Percentiles rank a stretch among this genome's conserved stretches.
phyloP scores from a whole-genome alignment of 2,113 vertebrate genomes.

The Rhinolophus ferrumequinum region DNA sequence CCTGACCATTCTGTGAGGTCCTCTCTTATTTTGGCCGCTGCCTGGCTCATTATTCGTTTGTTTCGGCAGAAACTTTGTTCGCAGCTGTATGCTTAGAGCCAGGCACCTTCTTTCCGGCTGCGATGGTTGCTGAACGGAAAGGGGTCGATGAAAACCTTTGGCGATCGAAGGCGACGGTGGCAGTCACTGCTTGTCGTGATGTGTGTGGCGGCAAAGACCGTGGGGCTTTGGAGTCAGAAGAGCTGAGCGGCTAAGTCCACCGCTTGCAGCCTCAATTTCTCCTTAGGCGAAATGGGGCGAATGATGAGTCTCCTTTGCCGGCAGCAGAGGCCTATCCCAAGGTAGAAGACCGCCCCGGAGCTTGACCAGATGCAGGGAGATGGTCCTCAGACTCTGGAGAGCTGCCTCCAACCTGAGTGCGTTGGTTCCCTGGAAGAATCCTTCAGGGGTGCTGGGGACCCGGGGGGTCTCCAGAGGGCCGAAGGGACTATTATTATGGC shows the following conservation, averaged over 20 bases:
- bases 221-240: neutral
- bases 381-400: neutral
- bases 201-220: neutral
- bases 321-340: rapidly evolving
- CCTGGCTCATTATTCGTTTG: neutral
- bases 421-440: rapidly evolving
- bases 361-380: neutral
- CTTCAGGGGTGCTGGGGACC: neutral
- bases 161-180: neutral
- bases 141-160: neutral
- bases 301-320: neutral
- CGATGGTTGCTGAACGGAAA: neutral
- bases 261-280: neutral
- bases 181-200: rapidly evolving
- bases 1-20: neutral
- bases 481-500: neutral
- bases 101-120: neutral
- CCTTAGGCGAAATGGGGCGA: neutral
- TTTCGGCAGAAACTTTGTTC: neutral
- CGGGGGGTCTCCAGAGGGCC: neutral
- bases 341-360: too few relatives aligned
- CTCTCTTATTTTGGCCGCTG: neutral
- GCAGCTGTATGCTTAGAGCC: neutral
- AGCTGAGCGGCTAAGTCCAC: neutral
- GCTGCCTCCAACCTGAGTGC: rapidly evolving